Conservation (phyloP, 2,113 vertebrate genomes). For the Eclectus roratus region DNA sequence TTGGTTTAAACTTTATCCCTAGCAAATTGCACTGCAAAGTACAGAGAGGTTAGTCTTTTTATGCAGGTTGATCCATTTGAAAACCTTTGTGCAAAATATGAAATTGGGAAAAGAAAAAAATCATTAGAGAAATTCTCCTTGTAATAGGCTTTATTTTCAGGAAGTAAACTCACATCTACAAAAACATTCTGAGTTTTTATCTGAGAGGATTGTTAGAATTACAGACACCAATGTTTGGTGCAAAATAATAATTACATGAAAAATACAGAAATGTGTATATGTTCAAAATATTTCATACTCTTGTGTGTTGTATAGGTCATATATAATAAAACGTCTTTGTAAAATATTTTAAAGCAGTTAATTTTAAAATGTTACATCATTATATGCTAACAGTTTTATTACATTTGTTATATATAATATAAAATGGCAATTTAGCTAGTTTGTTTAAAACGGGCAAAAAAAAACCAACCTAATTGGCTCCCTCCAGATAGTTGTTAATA, state of each 20-base stretch:
- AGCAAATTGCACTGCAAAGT: constrained; percentile 52
- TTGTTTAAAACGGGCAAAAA: constrained; percentile 43
- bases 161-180: background rate
- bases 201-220: constrained; percentile 63
- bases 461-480: background rate
- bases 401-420: constrained; percentile 54
- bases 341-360: constrained; percentile 71
- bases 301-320: constrained; percentile 69
- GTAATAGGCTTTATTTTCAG: constrained; percentile 53
- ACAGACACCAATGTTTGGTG: constrained; percentile 66
- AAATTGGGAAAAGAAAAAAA: constrained; percentile 26
- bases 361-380: constrained; percentile 64
- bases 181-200: constrained; percentile 36
- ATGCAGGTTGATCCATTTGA: constrained; percentile 24
- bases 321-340: constrained; percentile 72
- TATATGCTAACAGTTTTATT: constrained; percentile 50
- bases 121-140: constrained; percentile 12
- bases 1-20: constrained; percentile 36
- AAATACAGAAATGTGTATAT: constrained; percentile 67
- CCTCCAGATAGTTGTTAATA: constrained; percentile 23
- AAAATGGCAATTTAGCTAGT: constrained; percentile 30
- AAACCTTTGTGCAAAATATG: constrained; percentile 12
- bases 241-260: constrained; percentile 59
- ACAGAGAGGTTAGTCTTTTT: constrained; percentile 25
- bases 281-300: constrained; percentile 63